These are phyloP conservation scores for Cranoglanis bouderius DNA, from an alignment of 2,113 vertebrate species.

Conservation along the genomic window DNA sequence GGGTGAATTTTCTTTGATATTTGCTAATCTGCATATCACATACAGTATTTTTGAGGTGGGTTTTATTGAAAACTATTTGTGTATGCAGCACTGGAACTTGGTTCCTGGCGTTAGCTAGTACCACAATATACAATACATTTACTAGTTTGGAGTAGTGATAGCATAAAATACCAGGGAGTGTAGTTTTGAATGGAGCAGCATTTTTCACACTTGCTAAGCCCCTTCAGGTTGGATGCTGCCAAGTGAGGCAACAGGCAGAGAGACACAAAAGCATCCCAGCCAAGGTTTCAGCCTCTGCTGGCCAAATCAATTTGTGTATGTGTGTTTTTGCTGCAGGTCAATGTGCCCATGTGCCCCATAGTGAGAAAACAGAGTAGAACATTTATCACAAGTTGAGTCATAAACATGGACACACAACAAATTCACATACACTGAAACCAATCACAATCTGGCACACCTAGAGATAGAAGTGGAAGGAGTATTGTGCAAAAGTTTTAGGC, in stretches of 20 bases:
- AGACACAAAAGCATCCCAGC: slow-evolving; percentile 25
- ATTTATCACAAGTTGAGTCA: slow-evolving; percentile 46
- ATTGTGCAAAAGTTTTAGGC: too few relatives aligned
- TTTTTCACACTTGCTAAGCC: slow-evolving; percentile 22
- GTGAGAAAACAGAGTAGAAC: slow-evolving; percentile 48
- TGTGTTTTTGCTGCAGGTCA: slow-evolving; percentile 28
- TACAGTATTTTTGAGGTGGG: background rate
- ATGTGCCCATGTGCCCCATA: slow-evolving; percentile 38
- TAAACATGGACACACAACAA: slow-evolving; percentile 19
- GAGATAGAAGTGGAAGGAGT: background rate
- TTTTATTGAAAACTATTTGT: background rate
- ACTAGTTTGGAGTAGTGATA: background rate
- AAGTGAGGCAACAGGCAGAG: slow-evolving; percentile 22
- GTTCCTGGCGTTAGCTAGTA: background rate
- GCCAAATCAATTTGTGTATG: slow-evolving; percentile 24
- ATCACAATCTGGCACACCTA: slow-evolving; percentile 10
- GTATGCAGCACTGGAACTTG: background rate
- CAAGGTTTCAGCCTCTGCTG: slow-evolving; percentile 36
- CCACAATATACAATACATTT: background rate
- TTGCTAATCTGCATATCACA: slow-evolving; percentile 53
- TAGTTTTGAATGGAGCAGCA: background rate
- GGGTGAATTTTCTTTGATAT: slow-evolving; percentile 58
- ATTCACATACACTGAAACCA: slow-evolving; percentile 24
- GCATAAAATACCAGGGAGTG: background rate
- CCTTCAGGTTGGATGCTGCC: slow-evolving; percentile 6